Base-by-base conservation (phyloP, 1,140 invertebrate species). In the Gyrodactylus bullatarudis region DNA sequence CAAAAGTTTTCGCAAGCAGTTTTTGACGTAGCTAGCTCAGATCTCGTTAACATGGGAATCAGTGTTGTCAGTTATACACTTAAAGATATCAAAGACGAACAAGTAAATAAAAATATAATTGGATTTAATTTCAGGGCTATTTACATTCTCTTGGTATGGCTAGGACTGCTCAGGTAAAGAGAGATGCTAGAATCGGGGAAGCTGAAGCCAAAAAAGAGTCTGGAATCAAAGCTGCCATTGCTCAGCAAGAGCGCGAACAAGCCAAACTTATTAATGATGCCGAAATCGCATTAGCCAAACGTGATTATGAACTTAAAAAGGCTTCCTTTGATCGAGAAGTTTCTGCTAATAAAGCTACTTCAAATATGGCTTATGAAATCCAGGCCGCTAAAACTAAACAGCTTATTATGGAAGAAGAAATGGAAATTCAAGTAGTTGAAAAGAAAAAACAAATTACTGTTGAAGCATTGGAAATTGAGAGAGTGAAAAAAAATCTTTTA, bases 41-140 rank as follows among this genome's bases (percentile, higher is more conserved):
- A 95, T 83, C 83, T 96, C 74, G 89, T 94, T 75, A 94, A 94
- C 79, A 95, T 96, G 91, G 91, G 92, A 20, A 94, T 97, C 77
- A 93, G 90, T 73, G 91, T 96, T 1, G 91, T 97, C 8, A 95
- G 91, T 0, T 71, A 96, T 80, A 96, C 92, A 0, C 84, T 97
- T 20, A 96, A 95, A 83, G 92, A 97, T 82, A 90, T 97, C 76
- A 83, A 90, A 76, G 93, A 97, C 82, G 91, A 96, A 81, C 89
- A 74, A 69, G 23, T 26, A 23, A 8, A 20, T 69, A 1, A 20
- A 72, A 1, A 1, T 69, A 27, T 73, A 69, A 71, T 75, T 73
- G 54, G 70, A 68, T 75, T 76, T 76, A 74, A 71, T 76, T 82
- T 76, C 80, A 91, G 89, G 91, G 91, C 19, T 95, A 96, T 79